These are phyloP conservation scores for Busseola fusca DNA, from an alignment of 2,888 invertebrate species.

Conservation along the genomic window DNA sequence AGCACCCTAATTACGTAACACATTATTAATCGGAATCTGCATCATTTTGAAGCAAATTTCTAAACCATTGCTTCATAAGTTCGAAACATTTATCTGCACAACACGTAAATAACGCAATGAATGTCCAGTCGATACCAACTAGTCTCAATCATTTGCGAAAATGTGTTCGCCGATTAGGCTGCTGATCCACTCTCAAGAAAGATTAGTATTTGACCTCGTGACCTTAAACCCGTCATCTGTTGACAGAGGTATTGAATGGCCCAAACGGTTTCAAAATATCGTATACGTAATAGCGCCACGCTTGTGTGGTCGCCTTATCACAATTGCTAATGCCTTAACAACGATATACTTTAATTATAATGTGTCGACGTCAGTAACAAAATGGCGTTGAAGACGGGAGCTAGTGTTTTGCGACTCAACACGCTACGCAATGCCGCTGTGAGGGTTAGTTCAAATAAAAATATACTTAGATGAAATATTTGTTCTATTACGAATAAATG, in stretches of 20 bases:
- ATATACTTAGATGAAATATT: not conserved
- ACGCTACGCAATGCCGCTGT: constrained; percentile 68
- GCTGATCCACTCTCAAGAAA: constrained; percentile 2
- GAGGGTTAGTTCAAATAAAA: constrained; percentile 72
- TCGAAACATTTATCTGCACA: too few relatives aligned
- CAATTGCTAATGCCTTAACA: constrained; percentile 75
- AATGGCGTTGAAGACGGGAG: constrained; percentile 81
- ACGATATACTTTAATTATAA: constrained; percentile 61
- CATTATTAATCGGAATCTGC: too few relatives aligned
- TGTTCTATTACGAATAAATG: not conserved
- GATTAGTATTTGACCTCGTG: constrained; percentile 27
- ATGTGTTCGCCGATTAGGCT: too few relatives aligned
- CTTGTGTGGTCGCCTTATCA: constrained; percentile 71
- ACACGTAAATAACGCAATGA: too few relatives aligned
- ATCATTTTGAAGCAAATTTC: too few relatives aligned
- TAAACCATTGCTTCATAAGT: too few relatives aligned
- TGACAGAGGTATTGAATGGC: constrained; percentile 10
- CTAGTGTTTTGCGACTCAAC: constrained; percentile 74
- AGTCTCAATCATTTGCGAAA: too few relatives aligned
- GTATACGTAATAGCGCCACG: constrained; percentile 24
- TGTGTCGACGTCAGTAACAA: constrained; percentile 70
- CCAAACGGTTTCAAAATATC: constrained; percentile 22
- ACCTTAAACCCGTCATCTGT: constrained; percentile 25
- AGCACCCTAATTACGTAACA: too few relatives aligned
- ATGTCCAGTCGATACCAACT: too few relatives aligned